These are phyloP conservation scores for Aphis craccivora DNA, from an alignment of 1,140 invertebrate species.

Conservation along the genomic window DNA sequence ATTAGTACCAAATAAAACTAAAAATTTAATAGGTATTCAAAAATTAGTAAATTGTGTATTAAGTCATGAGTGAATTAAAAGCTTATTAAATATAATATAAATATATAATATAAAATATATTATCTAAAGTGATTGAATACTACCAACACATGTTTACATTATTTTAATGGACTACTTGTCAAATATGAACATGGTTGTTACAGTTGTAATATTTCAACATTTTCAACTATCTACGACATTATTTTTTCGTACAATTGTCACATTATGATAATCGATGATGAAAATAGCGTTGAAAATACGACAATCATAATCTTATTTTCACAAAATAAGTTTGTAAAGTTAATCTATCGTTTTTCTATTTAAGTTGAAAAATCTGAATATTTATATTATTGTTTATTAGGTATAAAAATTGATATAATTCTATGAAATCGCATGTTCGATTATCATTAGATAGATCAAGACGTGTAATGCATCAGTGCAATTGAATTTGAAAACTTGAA, in stretches of 20 bases:
- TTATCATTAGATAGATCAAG: not conserved
- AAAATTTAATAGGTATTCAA: not conserved
- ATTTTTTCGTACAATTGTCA: no score
- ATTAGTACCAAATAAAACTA: not conserved
- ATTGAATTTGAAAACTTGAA: not conserved
- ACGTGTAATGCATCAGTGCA: not conserved
- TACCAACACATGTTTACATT: no score
- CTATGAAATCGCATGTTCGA: not conserved
- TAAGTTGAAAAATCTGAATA: not conserved
- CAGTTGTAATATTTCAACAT: no score
- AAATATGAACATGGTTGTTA: no score
- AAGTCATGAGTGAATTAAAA: not conserved
- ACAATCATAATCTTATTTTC: not conserved
- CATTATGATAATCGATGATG: no score
- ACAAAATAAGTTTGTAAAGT: not conserved
- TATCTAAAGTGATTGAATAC: no score
- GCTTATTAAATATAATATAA: not conserved
- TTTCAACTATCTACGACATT: no score
- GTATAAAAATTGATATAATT: not conserved
- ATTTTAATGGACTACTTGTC: no score
- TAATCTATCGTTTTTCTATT: not conserved
- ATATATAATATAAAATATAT: no score
- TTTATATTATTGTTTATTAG: not conserved
- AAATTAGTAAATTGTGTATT: not conserved
- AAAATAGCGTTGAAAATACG: not conserved